phyloP scores from a whole-genome alignment of 2,888 invertebrate species.

The Baronia brevicornis region DNA sequence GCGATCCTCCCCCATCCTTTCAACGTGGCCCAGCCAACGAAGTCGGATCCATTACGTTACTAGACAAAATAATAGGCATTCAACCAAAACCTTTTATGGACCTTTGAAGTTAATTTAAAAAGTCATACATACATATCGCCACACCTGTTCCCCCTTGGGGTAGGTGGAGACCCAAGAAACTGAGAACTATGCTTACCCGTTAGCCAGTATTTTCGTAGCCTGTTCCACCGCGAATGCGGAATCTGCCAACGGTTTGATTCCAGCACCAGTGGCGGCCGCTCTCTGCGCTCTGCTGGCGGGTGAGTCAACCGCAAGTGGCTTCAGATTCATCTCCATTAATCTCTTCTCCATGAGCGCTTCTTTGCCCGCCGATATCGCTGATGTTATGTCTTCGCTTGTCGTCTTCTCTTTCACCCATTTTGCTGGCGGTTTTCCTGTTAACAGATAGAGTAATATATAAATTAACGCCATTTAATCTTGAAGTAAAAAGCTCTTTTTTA shows the following conservation, averaged over 20 bases:
- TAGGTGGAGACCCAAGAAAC: too few relatives aligned
- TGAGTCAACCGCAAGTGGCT: slow-evolving; percentile 66
- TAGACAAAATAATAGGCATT: too few relatives aligned
- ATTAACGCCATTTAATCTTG: background rate
- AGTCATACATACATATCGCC: too few relatives aligned
- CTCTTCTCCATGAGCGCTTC: slow-evolving; percentile 73
- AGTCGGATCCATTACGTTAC: too few relatives aligned
- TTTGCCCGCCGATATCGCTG: slow-evolving; percentile 73
- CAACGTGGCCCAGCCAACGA: too few relatives aligned
- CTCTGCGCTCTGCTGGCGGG: slow-evolving; percentile 83
- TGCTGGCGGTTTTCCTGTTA: slow-evolving; percentile 34
- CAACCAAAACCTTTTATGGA: too few relatives aligned
- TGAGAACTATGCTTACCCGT: slow-evolving; percentile 64
- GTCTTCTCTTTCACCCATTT: slow-evolving; percentile 38
- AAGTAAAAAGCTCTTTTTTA: too few relatives aligned
- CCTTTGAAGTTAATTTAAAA: too few relatives aligned
- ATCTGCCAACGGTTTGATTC: slow-evolving; percentile 78
- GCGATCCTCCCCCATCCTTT: too few relatives aligned
- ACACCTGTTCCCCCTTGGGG: too few relatives aligned
- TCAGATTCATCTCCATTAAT: slow-evolving; percentile 65
- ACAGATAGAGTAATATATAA: too few relatives aligned
- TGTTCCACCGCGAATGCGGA: slow-evolving; percentile 81
- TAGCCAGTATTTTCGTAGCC: slow-evolving; percentile 77
- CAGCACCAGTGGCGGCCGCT: slow-evolving; percentile 78
- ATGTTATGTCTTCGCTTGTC: slow-evolving; percentile 48